Percentiles rank a stretch among this genome's conserved stretches.
Evolutionary conservation across 2,797 vertebrate species (phyloP).

Genomic region (Oophaga sylvatica): DNA sequence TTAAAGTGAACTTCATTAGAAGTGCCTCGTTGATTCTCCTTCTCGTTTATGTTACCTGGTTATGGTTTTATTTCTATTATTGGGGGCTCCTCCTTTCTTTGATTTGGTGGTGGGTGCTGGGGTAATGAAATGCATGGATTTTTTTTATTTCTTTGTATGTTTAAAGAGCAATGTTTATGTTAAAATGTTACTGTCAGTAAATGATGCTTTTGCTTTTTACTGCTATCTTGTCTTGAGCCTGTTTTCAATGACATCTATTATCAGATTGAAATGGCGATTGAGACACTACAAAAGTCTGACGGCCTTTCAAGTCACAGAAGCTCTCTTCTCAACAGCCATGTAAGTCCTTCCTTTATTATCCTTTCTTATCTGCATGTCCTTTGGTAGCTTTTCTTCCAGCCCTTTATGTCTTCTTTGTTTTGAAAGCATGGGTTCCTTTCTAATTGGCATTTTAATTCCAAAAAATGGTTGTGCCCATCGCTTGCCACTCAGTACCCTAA

Average conservation of each 20-base stretch:
- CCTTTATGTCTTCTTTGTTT: slow-evolving; percentile 7
- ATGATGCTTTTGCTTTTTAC: slow-evolving; percentile 78
- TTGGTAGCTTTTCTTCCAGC: slow-evolving; percentile 39
- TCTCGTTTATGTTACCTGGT: slow-evolving; percentile 15
- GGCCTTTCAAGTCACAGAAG: slow-evolving; percentile 85
- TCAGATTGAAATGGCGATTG: slow-evolving; percentile 88
- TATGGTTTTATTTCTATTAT: slow-evolving; percentile 31
- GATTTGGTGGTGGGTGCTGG: slow-evolving; percentile 58
- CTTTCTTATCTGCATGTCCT: slow-evolving; percentile 78
- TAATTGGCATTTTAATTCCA: not conserved
- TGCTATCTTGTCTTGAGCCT: slow-evolving; percentile 83
- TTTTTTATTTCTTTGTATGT: slow-evolving; percentile 36
- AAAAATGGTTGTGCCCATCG: not conserved
- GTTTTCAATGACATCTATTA: slow-evolving; percentile 87
- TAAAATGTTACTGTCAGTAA: slow-evolving; percentile 72
- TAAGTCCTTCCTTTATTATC: slow-evolving; percentile 81
- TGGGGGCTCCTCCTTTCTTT: slow-evolving; percentile 49
- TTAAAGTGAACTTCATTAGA: not conserved
- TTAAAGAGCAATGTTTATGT: not conserved
- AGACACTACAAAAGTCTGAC: slow-evolving; percentile 87
- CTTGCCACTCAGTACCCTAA: not conserved
- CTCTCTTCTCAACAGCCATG: slow-evolving; percentile 86
- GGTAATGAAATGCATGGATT: slow-evolving; percentile 55
- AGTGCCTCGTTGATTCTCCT: slow-evolving; percentile 8
- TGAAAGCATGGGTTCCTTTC: slow-evolving; percentile 29